Evolutionary conservation across 2,888 invertebrate species (phyloP).

Genomic region (Oscheius sp.): DNA sequence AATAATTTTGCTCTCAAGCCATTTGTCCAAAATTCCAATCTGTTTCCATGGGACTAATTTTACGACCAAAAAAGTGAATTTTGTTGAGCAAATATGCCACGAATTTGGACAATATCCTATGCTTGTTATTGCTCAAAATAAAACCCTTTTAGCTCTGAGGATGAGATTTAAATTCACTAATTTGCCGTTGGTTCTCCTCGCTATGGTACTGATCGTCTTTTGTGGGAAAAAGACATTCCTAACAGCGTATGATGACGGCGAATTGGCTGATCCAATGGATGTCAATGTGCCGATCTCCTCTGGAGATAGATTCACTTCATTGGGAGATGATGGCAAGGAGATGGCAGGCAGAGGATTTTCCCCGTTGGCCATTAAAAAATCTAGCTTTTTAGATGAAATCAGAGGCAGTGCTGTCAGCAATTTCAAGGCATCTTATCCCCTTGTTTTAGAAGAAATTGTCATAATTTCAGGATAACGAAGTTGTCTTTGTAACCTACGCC

Average conservation of each 20-base stretch:
- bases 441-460: background rate
- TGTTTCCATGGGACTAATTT: no score
- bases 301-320: background rate
- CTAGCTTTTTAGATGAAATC: background rate
- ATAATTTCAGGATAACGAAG: constrained; percentile 8
- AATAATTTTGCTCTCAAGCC: no score
- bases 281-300: background rate
- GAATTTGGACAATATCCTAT: no score
- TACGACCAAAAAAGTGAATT: no score
- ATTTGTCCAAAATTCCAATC: no score
- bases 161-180: no score
- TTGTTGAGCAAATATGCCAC: no score
- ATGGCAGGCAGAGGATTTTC: background rate
- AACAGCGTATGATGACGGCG: background rate
- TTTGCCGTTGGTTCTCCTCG: background rate
- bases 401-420: background rate
- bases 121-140: no score
- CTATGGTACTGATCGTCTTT: background rate
- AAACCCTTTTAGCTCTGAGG: no score
- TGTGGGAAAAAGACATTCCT: background rate
- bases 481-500: constrained; percentile 29
- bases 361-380: background rate
- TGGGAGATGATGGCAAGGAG: background rate
- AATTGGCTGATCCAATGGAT: background rate
- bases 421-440: background rate